Evolutionary conservation across 1,140 invertebrate species (phyloP).

Genomic region (Calycopis cecrops): DNA sequence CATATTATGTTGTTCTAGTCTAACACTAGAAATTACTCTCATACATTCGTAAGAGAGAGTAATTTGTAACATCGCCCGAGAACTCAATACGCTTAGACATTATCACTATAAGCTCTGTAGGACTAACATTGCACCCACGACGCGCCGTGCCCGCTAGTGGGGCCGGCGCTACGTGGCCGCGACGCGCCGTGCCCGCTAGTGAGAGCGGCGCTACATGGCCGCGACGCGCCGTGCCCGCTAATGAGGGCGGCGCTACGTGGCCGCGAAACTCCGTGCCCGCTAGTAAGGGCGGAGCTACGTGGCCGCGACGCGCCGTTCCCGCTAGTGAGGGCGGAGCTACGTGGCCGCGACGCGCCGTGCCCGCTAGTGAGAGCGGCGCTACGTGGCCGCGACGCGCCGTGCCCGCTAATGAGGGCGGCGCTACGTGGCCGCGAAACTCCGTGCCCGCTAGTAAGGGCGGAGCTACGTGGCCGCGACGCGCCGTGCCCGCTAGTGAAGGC

Average conservation of each 20-base stretch:
- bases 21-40: too few relatives aligned
- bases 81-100: too few relatives aligned
- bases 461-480: constrained; percentile 58
- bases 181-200: constrained; percentile 18
- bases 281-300: too few relatives aligned
- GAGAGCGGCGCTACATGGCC: background rate
- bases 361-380: background rate
- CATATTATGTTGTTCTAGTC: too few relatives aligned
- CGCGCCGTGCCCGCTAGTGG: too few relatives aligned
- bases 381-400: constrained; percentile 69
- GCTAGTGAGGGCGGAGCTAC: constrained; percentile 10
- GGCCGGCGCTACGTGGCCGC: constrained; percentile 11
- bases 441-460: background rate
- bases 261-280: too few relatives aligned
- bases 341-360: background rate
- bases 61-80: too few relatives aligned
- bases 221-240: background rate
- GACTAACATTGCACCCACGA: background rate
- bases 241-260: background rate
- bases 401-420: too few relatives aligned
- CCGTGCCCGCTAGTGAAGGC: constrained; percentile 30
- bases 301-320: too few relatives aligned
- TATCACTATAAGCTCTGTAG: constrained; percentile 8
- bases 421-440: background rate
- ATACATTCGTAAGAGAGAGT: too few relatives aligned